These are phyloP conservation scores for Varecia variegata DNA, from an alignment of 2,797 vertebrate genomes.

Conservation along the genomic window DNA sequence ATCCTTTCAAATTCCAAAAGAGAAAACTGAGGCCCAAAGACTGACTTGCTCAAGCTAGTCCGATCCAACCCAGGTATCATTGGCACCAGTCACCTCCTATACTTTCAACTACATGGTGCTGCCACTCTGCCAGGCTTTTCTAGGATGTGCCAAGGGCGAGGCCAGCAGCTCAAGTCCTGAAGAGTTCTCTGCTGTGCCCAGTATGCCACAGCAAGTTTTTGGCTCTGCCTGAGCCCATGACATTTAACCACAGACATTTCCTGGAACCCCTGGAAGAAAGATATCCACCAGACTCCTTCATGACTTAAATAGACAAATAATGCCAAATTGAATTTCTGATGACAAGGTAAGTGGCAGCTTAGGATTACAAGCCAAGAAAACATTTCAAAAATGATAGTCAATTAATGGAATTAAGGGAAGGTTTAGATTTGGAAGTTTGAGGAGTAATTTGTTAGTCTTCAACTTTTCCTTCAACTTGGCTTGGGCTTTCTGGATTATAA, in stretches of 20 bases:
- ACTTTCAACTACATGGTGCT: background rate
- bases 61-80: background rate
- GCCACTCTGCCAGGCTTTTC: background rate
- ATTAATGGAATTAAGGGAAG: slow-evolving; percentile 50
- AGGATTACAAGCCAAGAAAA: slow-evolving; percentile 17
- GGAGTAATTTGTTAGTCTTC: slow-evolving; percentile 17
- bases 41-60: background rate
- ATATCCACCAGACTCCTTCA: background rate
- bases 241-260: slow-evolving; percentile 53
- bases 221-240: slow-evolving; percentile 17
- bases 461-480: slow-evolving; percentile 35
- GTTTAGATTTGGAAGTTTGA: slow-evolving; percentile 45
- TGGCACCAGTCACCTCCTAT: background rate
- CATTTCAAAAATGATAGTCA: background rate
- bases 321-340: slow-evolving; percentile 27
- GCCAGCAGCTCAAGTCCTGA: background rate
- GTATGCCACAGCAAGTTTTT: slow-evolving; percentile 39
- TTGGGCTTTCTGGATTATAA: slow-evolving; percentile 18
- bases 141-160: background rate
- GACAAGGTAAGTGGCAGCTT: slow-evolving; percentile 20
- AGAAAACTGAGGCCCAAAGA: background rate
- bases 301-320: slow-evolving; percentile 39
- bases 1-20: slow-evolving; percentile 8
- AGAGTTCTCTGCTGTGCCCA: slow-evolving; percentile 31
- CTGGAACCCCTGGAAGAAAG: slow-evolving; percentile 49